Percentiles rank a stretch among this genome's conserved stretches.
Evolutionary conservation across 2,113 vertebrate genomes (phyloP).

Genomic region (Colius striatus): DNA sequence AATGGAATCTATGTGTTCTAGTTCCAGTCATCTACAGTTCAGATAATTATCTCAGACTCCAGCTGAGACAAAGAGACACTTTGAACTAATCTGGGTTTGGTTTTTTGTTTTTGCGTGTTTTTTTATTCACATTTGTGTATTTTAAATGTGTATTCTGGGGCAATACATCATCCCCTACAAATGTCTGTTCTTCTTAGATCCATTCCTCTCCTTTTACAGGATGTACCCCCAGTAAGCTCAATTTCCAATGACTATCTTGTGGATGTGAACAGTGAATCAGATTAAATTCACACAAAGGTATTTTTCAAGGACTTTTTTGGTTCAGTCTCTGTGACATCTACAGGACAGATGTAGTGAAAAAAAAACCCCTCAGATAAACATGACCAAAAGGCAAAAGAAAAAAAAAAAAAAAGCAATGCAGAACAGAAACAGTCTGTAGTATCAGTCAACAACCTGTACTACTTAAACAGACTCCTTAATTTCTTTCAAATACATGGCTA

Average conservation of each 20-base stretch:
- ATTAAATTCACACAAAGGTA: not conserved
- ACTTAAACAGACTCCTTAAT: not conserved
- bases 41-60: not conserved
- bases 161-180: not conserved
- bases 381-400: not conserved
- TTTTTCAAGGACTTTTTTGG: not conserved
- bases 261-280: not conserved
- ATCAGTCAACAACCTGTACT: not conserved
- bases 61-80: fast-evolving
- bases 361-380: not conserved
- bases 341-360: not conserved
- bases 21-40: not conserved
- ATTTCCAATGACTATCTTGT: not conserved
- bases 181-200: not conserved
- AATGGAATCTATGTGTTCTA: not conserved
- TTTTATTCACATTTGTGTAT: not conserved
- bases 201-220: not conserved
- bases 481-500: not conserved
- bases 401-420: not conserved
- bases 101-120: not conserved
- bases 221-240: fast-evolving
- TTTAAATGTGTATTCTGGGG: not conserved
- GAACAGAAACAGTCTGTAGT: not conserved
- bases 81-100: not conserved
- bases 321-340: not conserved